Evolutionary conservation across 2,888 invertebrate genomes (phyloP).

Genomic region (Mesorhabditis spiculigera): DNA sequence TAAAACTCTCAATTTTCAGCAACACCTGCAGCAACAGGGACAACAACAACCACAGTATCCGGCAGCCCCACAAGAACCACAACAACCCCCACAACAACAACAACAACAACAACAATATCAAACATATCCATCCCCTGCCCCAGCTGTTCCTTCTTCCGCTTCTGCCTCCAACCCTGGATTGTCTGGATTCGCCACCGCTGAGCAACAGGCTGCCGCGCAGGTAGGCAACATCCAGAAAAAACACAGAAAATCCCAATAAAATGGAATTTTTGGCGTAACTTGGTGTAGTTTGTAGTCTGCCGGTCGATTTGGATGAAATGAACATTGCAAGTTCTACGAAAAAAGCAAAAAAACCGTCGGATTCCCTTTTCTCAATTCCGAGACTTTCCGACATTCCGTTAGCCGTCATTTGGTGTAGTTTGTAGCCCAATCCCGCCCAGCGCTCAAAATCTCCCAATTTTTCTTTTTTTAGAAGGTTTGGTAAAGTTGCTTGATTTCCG

Average conservation of each 20-base stretch:
- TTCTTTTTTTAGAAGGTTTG: too few relatives aligned
- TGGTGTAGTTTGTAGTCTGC: too few relatives aligned
- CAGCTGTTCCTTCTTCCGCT: slow-evolving; percentile 6
- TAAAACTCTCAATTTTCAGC: slow-evolving; percentile 5
- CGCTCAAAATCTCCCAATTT: too few relatives aligned
- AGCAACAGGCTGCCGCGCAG: neutral
- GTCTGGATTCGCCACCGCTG: neutral
- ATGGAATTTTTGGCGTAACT: too few relatives aligned
- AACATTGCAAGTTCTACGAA: too few relatives aligned
- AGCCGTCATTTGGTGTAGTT: too few relatives aligned
- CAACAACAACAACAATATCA: slow-evolving; percentile 7
- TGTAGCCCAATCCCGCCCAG: too few relatives aligned
- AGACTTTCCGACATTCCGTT: too few relatives aligned
- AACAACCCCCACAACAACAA: slow-evolving; percentile 18
- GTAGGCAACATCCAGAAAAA: neutral
- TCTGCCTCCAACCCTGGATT: neutral
- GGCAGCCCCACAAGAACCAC: slow-evolving; percentile 19
- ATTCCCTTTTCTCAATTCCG: too few relatives aligned
- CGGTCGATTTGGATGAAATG: too few relatives aligned
- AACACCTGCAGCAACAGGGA: slow-evolving; percentile 6
- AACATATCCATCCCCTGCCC: slow-evolving; percentile 8
- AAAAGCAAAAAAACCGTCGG: too few relatives aligned
- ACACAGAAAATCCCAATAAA: neutral
- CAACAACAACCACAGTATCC: slow-evolving; percentile 16
- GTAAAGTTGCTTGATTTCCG: too few relatives aligned